Conservation (phyloP, 2,113 vertebrate species). For the Lepus europaeus region DNA sequence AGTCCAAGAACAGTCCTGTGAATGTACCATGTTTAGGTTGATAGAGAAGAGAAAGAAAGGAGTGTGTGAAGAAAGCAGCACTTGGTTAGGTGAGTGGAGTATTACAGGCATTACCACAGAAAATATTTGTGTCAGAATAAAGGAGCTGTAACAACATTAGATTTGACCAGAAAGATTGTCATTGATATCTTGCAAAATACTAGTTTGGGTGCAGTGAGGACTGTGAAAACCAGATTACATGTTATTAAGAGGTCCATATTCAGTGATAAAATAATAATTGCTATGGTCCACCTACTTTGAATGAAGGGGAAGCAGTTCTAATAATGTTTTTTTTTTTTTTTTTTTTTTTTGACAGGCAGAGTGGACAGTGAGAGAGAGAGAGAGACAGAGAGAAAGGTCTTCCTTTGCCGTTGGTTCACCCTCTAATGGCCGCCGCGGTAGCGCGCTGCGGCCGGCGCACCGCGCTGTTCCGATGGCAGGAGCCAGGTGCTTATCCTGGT, state of each 20-base stretch:
- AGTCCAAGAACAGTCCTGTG: neutral
- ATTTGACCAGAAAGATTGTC: neutral
- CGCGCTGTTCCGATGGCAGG: no score
- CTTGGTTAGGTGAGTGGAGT: neutral
- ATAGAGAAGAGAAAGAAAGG: neutral
- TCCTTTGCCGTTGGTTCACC: no score
- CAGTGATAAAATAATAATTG: neutral
- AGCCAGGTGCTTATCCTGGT: no score
- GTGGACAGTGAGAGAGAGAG: no score
- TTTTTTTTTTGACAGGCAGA: no score
- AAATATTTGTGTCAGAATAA: neutral
- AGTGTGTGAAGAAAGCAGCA: neutral
- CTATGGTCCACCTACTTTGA: neutral
- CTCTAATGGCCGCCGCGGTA: no score
- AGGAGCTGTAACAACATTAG: neutral
- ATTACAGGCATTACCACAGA: neutral
- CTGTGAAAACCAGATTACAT: neutral
- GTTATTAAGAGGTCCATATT: neutral
- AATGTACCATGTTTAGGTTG: neutral
- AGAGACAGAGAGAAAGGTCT: no score
- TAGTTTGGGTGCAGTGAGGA: neutral
- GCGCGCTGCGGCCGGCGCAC: no score
- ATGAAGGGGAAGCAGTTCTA: neutral
- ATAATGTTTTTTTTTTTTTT: neutral
- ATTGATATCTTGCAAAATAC: neutral